Conservation (phyloP, 2,888 invertebrate species). For the Drosophila leonis region DNA sequence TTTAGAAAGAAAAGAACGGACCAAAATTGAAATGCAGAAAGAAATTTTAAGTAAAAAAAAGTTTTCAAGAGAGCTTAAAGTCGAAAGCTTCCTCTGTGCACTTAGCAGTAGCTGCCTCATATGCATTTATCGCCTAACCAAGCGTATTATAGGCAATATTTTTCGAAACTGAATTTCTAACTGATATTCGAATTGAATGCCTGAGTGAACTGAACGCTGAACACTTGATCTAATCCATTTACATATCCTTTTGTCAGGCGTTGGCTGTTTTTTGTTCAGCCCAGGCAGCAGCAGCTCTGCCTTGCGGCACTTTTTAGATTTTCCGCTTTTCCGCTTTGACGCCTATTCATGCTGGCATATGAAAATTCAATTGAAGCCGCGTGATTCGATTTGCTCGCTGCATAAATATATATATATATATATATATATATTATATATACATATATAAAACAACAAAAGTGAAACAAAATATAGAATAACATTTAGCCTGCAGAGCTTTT, state of each 20-base stretch:
- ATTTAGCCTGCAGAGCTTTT: conserved; percentile 59
- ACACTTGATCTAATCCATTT: conserved; percentile 28
- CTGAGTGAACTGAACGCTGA: not conserved
- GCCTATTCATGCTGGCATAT: conserved; percentile 55
- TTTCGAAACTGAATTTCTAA: not conserved
- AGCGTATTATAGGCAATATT: conserved; percentile 2
- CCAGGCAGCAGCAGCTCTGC: not conserved
- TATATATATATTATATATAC: conserved; percentile 5
- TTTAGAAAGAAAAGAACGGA: too few relatives aligned
- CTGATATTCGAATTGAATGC: conserved; percentile 1
- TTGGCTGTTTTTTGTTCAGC: not conserved
- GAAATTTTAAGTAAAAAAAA: too few relatives aligned
- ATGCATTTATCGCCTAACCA: not conserved
- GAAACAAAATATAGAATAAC: conserved; percentile 43
- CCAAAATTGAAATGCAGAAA: too few relatives aligned
- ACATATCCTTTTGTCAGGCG: conserved; percentile 17
- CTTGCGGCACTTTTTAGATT: conserved; percentile 18
- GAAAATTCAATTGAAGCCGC: conserved; percentile 67
- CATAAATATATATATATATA: conserved; percentile 15
- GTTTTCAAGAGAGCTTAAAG: not conserved
- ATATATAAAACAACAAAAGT: not conserved
- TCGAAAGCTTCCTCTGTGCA: not conserved
- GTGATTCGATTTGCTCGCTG: conserved; percentile 58
- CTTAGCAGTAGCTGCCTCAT: not conserved
- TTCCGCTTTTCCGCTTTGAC: conserved; percentile 24